Conservation (phyloP, 2,113 vertebrate genomes). For the Mirza zaza region DNA sequence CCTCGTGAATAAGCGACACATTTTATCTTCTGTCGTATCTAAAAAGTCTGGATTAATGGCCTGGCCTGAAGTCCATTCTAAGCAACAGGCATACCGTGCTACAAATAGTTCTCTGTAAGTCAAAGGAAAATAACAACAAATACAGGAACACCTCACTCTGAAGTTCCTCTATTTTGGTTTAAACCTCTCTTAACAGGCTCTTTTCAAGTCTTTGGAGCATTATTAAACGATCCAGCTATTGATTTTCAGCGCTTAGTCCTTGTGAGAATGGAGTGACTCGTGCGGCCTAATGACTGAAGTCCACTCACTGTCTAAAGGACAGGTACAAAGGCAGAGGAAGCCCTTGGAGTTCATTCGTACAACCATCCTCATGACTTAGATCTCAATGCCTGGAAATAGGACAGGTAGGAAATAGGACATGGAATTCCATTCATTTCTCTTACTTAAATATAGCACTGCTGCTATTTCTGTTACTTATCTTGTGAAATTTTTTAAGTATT, state of each 20-base stretch:
- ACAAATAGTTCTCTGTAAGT: constrained; percentile 51
- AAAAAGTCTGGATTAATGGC: constrained; percentile 53
- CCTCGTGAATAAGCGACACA: neutral
- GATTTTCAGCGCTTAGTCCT: constrained; percentile 59
- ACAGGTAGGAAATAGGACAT: constrained; percentile 61
- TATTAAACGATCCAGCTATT: constrained; percentile 68
- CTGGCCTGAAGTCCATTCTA: neutral
- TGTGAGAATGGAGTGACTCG: constrained; percentile 41
- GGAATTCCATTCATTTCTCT: constrained; percentile 50
- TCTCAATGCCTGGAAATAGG: constrained; percentile 56
- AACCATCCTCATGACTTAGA: constrained; percentile 33
- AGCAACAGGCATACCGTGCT: neutral
- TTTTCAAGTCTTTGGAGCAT: constrained; percentile 65
- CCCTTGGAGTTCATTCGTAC: neutral
- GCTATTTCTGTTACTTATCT: constrained; percentile 59
- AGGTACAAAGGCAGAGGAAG: neutral
- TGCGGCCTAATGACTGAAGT: constrained; percentile 40
- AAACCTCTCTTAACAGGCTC: constrained; percentile 59
- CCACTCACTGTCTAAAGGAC: constrained; percentile 53
- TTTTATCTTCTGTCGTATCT: constrained; percentile 51
- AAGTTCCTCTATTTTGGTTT: constrained; percentile 60
- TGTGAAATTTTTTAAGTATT: constrained; percentile 32
- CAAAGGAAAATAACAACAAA: constrained; percentile 63
- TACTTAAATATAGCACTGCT: constrained; percentile 52
- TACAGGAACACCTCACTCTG: constrained; percentile 32